These are phyloP conservation scores for Colletes gigas DNA, from an alignment of 1,140 invertebrate genomes.

Conservation along the genomic window DNA sequence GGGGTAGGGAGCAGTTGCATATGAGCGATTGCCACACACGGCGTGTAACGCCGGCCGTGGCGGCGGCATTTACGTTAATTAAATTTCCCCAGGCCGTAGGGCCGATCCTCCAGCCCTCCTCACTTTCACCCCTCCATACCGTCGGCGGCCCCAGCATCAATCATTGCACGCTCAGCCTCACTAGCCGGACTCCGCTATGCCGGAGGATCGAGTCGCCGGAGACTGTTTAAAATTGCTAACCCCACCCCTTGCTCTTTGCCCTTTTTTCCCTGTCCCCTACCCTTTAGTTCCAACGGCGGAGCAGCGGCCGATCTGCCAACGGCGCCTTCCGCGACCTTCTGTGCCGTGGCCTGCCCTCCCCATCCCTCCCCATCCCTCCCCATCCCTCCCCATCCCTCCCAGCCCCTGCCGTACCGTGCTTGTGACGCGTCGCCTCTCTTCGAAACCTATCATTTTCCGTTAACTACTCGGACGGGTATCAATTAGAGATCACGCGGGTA, in stretches of 20 bases:
- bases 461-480: conserved; percentile 55
- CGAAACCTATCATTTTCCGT: conserved; percentile 61
- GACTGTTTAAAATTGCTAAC: conserved; percentile 69
- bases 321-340: conserved; percentile 45
- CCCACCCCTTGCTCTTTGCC: not conserved
- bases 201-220: conserved; percentile 63
- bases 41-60: conserved; percentile 74
- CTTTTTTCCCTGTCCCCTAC: not conserved
- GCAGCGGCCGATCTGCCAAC: conserved; percentile 37
- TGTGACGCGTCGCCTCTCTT: conserved; percentile 52
- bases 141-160: conserved; percentile 74
- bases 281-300: conserved; percentile 25
- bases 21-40: conserved; percentile 80
- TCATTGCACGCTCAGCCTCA: conserved; percentile 74
- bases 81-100: conserved; percentile 77
- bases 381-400: too few relatives aligned
- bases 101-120: conserved; percentile 57
- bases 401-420: conserved; percentile 6
- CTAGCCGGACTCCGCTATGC: conserved; percentile 68
- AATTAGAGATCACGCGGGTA: conserved; percentile 54
- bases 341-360: not conserved
- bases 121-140: conserved; percentile 61
- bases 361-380: too few relatives aligned
- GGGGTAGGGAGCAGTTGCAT: conserved; percentile 72
- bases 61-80: conserved; percentile 81